Base-by-base conservation (phyloP, 1,140 invertebrate genomes). In the Ditylenchus dipsaci region DNA sequence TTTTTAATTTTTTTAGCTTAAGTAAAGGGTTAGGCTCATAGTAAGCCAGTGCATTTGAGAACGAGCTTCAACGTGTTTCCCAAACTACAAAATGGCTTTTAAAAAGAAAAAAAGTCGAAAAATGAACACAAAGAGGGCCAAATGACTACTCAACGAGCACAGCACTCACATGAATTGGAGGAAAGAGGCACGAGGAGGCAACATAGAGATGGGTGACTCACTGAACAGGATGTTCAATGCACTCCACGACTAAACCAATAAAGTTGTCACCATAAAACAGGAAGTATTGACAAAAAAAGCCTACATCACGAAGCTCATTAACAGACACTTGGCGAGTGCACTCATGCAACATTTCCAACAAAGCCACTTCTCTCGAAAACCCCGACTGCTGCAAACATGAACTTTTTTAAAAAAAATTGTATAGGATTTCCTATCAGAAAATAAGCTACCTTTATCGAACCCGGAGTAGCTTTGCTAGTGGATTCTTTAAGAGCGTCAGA, bases 141-240 rank as follows among this genome's bases (percentile, higher is more conserved):
- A n/a, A n/a, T n/a, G n/a, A n/a, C n/a, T n/a, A n/a, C n/a, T n/a
- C n/a, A n/a, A n/a, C n/a, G n/a, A n/a, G n/a, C n/a, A n/a, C n/a
- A n/a, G n/a, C 43, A 82, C 85, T 84, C 76, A 87, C 85, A 89
- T 89, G 9, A 93, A 83, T 21, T 92, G 84, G 1, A 92, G 84
- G 79, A 94, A 93, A 74, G 91, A 89, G 7, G 90, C 90, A 13
- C 89, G 88, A 11, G 91, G 89, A 58, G 87, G 86, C 5, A 91
- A 81, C 58, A 78, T 83, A 23, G 89, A 84, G 66, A 84, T 83
- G 42, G 85, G 80, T 53, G 89, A 88, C 73, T 94, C 91, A 75
- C 88, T 88, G n/a, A 93, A 85, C 30, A 94, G 86, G n/a, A 87
- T 85, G 15, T 91, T 83, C 49, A 94, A 84, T 0, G 90, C 89